Base-by-base conservation (phyloP, 2,113 vertebrate genomes). In the Maccullochella peelii region DNA sequence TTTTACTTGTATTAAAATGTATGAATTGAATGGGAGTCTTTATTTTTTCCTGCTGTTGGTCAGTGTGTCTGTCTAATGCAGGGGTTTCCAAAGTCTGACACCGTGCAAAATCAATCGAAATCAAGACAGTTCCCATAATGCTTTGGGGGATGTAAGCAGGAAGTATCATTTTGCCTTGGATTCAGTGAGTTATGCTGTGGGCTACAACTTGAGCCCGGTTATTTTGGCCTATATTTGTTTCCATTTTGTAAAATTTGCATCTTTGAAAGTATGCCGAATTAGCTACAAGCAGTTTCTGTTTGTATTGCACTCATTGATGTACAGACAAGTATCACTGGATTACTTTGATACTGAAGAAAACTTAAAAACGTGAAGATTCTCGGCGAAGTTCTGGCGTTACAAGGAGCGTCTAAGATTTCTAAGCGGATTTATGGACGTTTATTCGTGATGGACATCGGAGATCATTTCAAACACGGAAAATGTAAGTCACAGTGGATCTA, bases 311-410 rank as follows among this genome's bases (percentile, higher is more conserved):
- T 0, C 18, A 23, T 8, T 8, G 0, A 7, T 12, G 2, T 8
- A 0, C 10, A 7, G 36, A 21, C 1, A 73, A 1, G 1, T 54
- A 0, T 15, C n/a, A 9, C 12, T 1, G 7, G 1, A 40, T 2
- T 14, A 1, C 4, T 38, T 18, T 7, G 10, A 73, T 36, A 6
- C 1, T 1, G 2, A 30, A 2, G 36, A 38, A 36, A 55, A 62
- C 3, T 0, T 54, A 12, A 55, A 77, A 86, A 67, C 0, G 1
- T 7, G 5, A 18, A 11, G 25, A 61, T 62, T 86, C 2, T 23
- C 16, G 16, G 10, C 25, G 1, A 3, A 14, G 44, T 68, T 42
- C 25, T 21, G 54, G 2, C 61, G 30, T 7, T 10, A 0, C 0
- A 0, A 10, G n/a, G 4, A 20, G 70, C 76, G 55, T 55, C 16